Conservation (phyloP, 2,113 vertebrate genomes). For the Turdus rufiventris region DNA sequence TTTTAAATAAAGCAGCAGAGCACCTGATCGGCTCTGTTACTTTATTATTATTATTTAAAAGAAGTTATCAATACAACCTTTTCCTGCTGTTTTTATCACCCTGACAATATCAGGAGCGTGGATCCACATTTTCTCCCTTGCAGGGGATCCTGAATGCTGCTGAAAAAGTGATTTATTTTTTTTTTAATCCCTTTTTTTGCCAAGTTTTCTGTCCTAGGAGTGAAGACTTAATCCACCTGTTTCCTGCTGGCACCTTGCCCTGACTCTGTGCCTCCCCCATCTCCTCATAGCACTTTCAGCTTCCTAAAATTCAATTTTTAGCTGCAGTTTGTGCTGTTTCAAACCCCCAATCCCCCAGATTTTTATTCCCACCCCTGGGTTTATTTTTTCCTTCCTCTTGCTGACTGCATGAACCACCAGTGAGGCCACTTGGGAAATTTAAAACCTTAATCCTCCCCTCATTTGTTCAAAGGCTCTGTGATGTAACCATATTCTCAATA, state of each 20-base stretch:
- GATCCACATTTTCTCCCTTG: background rate
- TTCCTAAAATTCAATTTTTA: background rate
- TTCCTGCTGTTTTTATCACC: background rate
- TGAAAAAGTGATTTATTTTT: background rate
- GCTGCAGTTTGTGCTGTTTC: background rate
- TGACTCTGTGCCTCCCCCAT: background rate
- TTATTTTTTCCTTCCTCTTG: background rate
- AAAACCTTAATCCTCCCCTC: constrained; percentile 37
- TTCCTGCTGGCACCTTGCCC: constrained; percentile 24
- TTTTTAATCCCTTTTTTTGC: background rate
- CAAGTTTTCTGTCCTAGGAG: background rate
- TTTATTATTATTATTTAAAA: background rate
- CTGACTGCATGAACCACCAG: background rate
- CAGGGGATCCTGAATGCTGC: background rate
- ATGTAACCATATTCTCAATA: constrained; percentile 48
- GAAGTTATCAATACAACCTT: fast-evolving
- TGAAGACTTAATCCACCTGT: constrained; percentile 34
- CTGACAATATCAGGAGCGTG: too few relatives aligned
- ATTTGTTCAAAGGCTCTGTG: constrained; percentile 19
- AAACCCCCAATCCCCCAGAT: fast-evolving
- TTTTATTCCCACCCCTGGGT: background rate
- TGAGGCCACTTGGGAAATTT: constrained; percentile 15
- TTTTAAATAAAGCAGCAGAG: background rate
- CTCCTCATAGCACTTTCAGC: background rate
- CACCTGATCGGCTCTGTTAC: background rate